Evolutionary conservation across 2,797 vertebrate species (phyloP).

Genomic region (Apogon hyalosoma): DNA sequence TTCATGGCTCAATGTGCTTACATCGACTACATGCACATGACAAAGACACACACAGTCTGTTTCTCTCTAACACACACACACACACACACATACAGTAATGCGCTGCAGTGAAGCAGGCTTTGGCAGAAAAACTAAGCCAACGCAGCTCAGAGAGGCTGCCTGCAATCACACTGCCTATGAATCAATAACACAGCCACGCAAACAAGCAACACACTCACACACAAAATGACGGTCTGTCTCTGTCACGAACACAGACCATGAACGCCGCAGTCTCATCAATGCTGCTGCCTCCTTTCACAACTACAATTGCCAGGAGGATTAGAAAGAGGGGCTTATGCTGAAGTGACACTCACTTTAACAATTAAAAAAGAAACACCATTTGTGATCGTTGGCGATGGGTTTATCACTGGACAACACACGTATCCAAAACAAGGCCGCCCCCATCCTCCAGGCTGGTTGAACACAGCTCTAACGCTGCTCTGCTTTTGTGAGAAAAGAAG

Average conservation of each 20-base stretch:
- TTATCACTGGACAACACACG: too few species aligned
- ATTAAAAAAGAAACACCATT: too few species aligned
- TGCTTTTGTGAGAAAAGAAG: too few species aligned
- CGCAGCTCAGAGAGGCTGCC: too few species aligned
- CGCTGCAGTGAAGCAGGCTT: conserved; percentile 37
- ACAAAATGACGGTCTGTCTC: not conserved
- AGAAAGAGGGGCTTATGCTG: conserved; percentile 5
- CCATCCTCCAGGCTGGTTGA: too few species aligned
- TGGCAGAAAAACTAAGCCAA: conserved; percentile 36
- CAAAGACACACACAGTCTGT: too few species aligned
- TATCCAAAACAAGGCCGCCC: too few species aligned
- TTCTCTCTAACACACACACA: too few species aligned
- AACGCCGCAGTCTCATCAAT: conserved; percentile 79
- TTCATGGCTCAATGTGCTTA: conserved; percentile 48
- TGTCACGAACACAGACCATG: conserved; percentile 53
- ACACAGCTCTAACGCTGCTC: too few species aligned
- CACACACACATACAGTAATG: too few species aligned
- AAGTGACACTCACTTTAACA: not conserved
- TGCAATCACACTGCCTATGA: conserved; percentile 61
- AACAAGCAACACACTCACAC: too few species aligned
- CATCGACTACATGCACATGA: conserved; percentile 25
- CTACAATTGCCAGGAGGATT: not conserved
- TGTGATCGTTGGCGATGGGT: too few species aligned
- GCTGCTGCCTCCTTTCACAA: conserved; percentile 50
- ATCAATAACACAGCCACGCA: conserved; percentile 69